These are phyloP conservation scores for Apotomis turbidana DNA, from an alignment of 2,888 invertebrate species.

Conservation along the genomic window DNA sequence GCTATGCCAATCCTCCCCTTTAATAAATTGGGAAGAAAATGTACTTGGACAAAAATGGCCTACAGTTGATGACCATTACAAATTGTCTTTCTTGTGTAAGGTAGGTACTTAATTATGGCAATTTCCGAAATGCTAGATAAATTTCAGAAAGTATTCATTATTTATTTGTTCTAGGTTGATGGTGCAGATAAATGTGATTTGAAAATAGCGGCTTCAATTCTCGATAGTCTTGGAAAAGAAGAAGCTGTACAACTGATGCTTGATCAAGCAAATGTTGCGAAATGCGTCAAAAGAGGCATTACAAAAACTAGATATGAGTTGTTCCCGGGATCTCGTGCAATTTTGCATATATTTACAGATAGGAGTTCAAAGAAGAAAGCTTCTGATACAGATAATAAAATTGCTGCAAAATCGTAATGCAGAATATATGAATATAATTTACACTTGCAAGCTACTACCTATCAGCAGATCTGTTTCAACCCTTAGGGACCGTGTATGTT, in stretches of 20 bases:
- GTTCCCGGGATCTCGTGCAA: conserved; percentile 74
- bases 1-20: conserved; percentile 68
- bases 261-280: conserved; percentile 62
- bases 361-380: conserved; percentile 50
- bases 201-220: conserved; percentile 66
- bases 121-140: not conserved
- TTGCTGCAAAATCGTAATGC: conserved; percentile 4
- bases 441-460: too few relatives aligned
- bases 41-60: conserved; percentile 93
- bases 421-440: not conserved
- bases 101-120: conserved; percentile 59
- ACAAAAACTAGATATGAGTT: conserved; percentile 66
- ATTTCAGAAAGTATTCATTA: not conserved
- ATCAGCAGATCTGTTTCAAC: too few relatives aligned
- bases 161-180: conserved; percentile 66
- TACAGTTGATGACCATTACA: conserved; percentile 87
- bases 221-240: conserved; percentile 61
- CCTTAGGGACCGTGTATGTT: too few relatives aligned
- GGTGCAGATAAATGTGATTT: conserved; percentile 74
- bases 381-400: conserved; percentile 39
- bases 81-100: conserved; percentile 86
- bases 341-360: conserved; percentile 70
- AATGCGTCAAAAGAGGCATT: conserved; percentile 63
- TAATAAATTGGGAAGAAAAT: conserved; percentile 87
- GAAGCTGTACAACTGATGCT: conserved; percentile 69